A percentile compares a stretch with the other conserved stretches of the same genome.
These are phyloP conservation scores for Diarsia rubi DNA, from an alignment of 2,888 invertebrate genomes.

Conservation along the genomic window DNA sequence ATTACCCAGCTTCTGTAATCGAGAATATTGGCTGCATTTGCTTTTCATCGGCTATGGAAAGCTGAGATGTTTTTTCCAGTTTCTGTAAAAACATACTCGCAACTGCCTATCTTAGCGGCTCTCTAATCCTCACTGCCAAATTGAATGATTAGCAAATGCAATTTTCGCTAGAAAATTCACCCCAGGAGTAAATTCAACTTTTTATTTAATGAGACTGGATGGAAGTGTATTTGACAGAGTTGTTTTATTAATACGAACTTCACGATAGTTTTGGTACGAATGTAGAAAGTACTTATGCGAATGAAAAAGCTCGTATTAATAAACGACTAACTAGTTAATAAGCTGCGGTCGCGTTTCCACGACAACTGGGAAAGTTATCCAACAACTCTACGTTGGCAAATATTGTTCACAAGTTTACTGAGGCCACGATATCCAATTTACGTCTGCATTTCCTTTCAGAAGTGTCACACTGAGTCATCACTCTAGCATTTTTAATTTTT, in stretches of 20 bases:
- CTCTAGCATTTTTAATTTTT: slow-evolving; percentile 1
- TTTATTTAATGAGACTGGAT: slow-evolving; percentile 15
- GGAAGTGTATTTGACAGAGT: background rate
- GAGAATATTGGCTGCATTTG: slow-evolving; percentile 11
- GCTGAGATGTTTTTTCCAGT: background rate
- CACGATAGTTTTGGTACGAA: slow-evolving; percentile 16
- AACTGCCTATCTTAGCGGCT: slow-evolving; percentile 2
- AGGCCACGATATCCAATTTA: slow-evolving; percentile 38
- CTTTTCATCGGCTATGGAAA: slow-evolving; percentile 1
- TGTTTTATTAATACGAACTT: slow-evolving; percentile 30
- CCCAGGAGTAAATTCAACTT: slow-evolving; percentile 11
- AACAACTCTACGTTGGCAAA: slow-evolving; percentile 42
- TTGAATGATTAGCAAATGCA: slow-evolving; percentile 29
- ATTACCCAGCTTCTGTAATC: background rate
- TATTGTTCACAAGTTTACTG: slow-evolving; percentile 51
- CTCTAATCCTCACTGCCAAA: slow-evolving; percentile 30
- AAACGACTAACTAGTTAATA: slow-evolving; percentile 42
- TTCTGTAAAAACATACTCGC: background rate
- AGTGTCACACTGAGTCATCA: background rate
- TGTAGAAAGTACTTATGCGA: slow-evolving; percentile 11
- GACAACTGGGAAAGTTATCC: slow-evolving; percentile 46
- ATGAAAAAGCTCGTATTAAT: slow-evolving; percentile 49
- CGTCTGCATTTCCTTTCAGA: slow-evolving; percentile 17
- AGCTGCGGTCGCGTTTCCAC: slow-evolving; percentile 33
- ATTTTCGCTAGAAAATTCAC: slow-evolving; percentile 30